A percentile compares a stretch with the other conserved stretches of the same genome.
Evolutionary conservation across 23 tunicate species (phyloP).

Genomic region (Styela clava): DNA sequence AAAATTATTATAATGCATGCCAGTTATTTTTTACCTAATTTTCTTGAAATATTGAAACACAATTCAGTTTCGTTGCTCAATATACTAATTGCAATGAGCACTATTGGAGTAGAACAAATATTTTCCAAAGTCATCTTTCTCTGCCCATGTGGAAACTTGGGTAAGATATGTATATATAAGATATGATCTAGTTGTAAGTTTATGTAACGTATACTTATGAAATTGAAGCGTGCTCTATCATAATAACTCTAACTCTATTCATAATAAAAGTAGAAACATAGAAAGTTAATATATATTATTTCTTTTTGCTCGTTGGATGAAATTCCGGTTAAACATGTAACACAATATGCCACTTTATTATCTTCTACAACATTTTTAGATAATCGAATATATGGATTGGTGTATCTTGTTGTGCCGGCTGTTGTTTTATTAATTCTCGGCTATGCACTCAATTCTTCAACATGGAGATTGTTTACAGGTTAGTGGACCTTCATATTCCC

Average conservation of each 20-base stretch:
- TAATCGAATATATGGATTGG: background rate
- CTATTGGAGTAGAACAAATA: conserved; percentile 5
- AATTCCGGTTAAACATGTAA: too few species aligned
- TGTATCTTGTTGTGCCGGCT: background rate
- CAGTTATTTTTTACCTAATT: background rate
- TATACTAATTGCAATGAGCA: background rate
- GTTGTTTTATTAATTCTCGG: background rate
- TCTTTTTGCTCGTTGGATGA: too few species aligned
- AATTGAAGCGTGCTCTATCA: too few species aligned
- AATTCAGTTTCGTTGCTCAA: background rate
- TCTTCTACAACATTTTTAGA: background rate
- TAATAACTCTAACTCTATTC: too few species aligned
- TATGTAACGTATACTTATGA: too few species aligned
- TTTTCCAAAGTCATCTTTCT: background rate
- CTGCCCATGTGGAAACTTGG: background rate
- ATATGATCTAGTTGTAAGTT: too few species aligned
- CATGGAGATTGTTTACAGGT: conserved; percentile 18
- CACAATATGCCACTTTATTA: too few species aligned
- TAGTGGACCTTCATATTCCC: too few species aligned
- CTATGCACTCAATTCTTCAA: background rate
- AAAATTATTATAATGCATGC: too few species aligned
- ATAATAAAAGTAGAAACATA: too few species aligned
- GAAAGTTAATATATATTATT: too few species aligned
- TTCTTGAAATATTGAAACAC: background rate
- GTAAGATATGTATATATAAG: too few species aligned